These are phyloP conservation scores for Pollenia angustigena DNA, from an alignment of 2,888 invertebrate genomes.

Conservation along the genomic window DNA sequence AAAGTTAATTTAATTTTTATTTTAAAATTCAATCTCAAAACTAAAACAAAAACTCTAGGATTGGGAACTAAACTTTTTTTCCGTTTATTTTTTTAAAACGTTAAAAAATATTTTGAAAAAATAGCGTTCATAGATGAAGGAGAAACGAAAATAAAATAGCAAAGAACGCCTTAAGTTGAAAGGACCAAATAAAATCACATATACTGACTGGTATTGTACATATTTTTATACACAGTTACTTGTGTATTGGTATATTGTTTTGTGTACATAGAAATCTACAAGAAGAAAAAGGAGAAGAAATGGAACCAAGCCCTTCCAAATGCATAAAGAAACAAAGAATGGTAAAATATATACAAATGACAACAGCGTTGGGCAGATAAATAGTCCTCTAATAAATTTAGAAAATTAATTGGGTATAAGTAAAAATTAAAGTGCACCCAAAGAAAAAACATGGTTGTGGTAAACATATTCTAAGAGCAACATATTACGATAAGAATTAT, in stretches of 20 bases:
- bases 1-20: slow-evolving; percentile 80
- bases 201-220: not conserved
- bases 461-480: too few species aligned
- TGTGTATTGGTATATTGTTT: slow-evolving; percentile 26
- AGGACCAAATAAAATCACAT: slow-evolving; percentile 48
- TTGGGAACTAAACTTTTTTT: slow-evolving; percentile 67
- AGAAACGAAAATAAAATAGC: slow-evolving; percentile 33
- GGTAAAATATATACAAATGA: slow-evolving; percentile 13
- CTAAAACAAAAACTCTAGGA: slow-evolving; percentile 79
- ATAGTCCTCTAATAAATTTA: not conserved
- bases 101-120: slow-evolving; percentile 44
- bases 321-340: slow-evolving; percentile 42
- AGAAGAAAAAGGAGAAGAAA: slow-evolving; percentile 34
- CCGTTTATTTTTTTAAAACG: slow-evolving; percentile 11
- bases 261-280: slow-evolving; percentile 39
- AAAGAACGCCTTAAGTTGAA: slow-evolving; percentile 44
- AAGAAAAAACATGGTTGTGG: too few species aligned
- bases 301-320: slow-evolving; percentile 26
- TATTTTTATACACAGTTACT: not conserved
- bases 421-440: too few species aligned
- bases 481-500: too few species aligned
- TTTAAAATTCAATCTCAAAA: slow-evolving; percentile 82
- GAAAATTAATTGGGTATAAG: too few species aligned
- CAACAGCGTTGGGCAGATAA: not conserved
- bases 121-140: slow-evolving; percentile 40